A percentile compares a stretch with the other conserved stretches of the same genome.
phyloP scores from a whole-genome alignment of 2,888 invertebrate genomes.

The Phalera bucephala region DNA sequence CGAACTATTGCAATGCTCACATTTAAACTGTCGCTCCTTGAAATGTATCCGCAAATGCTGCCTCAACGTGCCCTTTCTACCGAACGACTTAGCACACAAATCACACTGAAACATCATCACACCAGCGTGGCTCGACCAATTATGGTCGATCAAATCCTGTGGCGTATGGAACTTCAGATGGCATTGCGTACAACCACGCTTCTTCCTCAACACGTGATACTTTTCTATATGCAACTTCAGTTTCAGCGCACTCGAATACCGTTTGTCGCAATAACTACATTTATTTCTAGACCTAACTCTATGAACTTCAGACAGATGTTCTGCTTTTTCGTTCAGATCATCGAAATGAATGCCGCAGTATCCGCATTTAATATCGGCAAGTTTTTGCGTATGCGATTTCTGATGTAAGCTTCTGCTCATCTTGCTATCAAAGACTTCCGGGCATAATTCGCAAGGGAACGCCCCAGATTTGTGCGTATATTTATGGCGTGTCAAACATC shows the following conservation, averaged over 20 bases:
- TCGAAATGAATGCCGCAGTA: slow-evolving; percentile 43
- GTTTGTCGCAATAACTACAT: slow-evolving; percentile 36
- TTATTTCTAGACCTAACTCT: slow-evolving; percentile 20
- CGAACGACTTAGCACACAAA: slow-evolving; percentile 50
- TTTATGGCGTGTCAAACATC: slow-evolving; percentile 37
- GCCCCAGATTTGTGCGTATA: slow-evolving; percentile 42
- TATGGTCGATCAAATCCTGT: slow-evolving; percentile 33
- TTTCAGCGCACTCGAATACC: slow-evolving; percentile 24
- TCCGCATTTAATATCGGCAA: slow-evolving; percentile 30
- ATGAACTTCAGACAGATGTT: slow-evolving; percentile 35
- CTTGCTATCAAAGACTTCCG: slow-evolving; percentile 61
- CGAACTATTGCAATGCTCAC: slow-evolving; percentile 28
- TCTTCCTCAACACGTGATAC: slow-evolving; percentile 33
- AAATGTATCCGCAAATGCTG: slow-evolving; percentile 44
- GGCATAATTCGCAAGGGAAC: slow-evolving; percentile 52
- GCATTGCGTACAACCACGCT: slow-evolving; percentile 31
- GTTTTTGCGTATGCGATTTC: slow-evolving; percentile 39
- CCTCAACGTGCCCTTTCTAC: slow-evolving; percentile 45
- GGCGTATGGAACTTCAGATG: slow-evolving; percentile 29
- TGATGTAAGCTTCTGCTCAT: slow-evolving; percentile 61
- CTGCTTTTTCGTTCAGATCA: slow-evolving; percentile 28
- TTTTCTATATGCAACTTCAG: slow-evolving; percentile 33
- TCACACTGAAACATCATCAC: slow-evolving; percentile 61
- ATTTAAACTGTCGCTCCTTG: slow-evolving; percentile 36
- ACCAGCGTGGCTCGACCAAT: slow-evolving; percentile 62